phyloP scores from a whole-genome alignment of 2,888 invertebrate species.

The Rhamphomyia laevipes region DNA sequence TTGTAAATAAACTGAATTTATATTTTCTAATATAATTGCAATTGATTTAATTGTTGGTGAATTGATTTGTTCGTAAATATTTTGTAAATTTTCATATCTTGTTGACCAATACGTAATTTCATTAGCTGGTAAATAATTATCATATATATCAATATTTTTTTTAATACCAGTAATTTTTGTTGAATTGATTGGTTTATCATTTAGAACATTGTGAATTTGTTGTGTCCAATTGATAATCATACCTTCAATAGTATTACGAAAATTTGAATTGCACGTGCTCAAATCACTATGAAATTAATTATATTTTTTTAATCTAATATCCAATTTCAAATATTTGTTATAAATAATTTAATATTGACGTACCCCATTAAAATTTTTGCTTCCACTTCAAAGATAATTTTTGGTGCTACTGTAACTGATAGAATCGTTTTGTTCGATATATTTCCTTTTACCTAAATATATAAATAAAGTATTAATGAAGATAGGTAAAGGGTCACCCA shows the following conservation, averaged over 20 bases:
- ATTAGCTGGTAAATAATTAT: conserved; percentile 55
- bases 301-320: neutral
- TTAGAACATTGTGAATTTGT: conserved; percentile 49
- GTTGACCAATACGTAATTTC: conserved; percentile 76
- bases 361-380: conserved; percentile 31
- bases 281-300: neutral
- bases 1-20: conserved; percentile 66
- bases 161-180: conserved; percentile 1
- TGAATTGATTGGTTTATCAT: conserved; percentile 17
- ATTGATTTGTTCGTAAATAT: conserved; percentile 74
- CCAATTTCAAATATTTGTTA: neutral
- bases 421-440: conserved; percentile 69
- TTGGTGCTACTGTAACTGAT: conserved; percentile 65
- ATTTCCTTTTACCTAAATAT: conserved; percentile 43
- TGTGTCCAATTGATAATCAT: conserved; percentile 80
- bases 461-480: neutral
- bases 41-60: conserved; percentile 71
- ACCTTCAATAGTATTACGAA: conserved; percentile 63
- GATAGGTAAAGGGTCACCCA: neutral
- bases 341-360: neutral
- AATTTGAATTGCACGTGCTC: conserved; percentile 21
- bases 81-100: conserved; percentile 69
- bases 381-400: conserved; percentile 48
- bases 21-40: conserved; percentile 64
- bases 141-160: conserved; percentile 40